phyloP scores from a whole-genome alignment of 2,888 invertebrate genomes.

The Epirrhoe alternata region DNA sequence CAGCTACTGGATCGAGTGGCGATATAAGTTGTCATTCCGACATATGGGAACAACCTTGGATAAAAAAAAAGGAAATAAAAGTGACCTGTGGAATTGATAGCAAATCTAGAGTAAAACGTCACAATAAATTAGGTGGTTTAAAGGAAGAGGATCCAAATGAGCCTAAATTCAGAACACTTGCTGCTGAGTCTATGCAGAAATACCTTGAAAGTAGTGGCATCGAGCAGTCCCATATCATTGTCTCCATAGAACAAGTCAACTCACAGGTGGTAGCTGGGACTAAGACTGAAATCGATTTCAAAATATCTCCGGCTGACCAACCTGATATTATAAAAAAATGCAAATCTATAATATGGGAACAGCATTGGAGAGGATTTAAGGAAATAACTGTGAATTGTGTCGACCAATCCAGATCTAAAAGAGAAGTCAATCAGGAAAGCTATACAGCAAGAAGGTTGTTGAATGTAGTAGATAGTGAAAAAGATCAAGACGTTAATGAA shows the following conservation, averaged over 20 bases:
- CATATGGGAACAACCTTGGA: constrained; percentile 48
- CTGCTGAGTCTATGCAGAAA: constrained; percentile 50
- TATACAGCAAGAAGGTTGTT: constrained; percentile 12
- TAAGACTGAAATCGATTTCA: constrained; percentile 45
- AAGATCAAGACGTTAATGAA: constrained; percentile 2
- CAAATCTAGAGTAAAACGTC: neutral
- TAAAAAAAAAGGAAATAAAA: constrained; percentile 39
- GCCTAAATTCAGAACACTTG: constrained; percentile 43
- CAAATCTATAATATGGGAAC: constrained; percentile 52
- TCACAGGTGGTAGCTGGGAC: constrained; percentile 49
- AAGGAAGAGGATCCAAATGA: constrained; percentile 44
- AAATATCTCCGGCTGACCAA: constrained; percentile 18
- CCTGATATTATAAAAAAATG: constrained; percentile 44
- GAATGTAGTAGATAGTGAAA: constrained; percentile 4
- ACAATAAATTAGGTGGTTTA: constrained; percentile 32
- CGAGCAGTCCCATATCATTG: constrained; percentile 27
- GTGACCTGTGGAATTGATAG: constrained; percentile 38
- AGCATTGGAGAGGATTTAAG: constrained; percentile 48
- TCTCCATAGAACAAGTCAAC: constrained; percentile 31
- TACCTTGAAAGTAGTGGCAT: constrained; percentile 41
- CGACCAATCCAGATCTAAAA: constrained; percentile 24
- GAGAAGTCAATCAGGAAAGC: constrained; percentile 20
- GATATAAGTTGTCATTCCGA: constrained; percentile 45
- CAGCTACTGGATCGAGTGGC: constrained; percentile 13
- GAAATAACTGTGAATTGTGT: constrained; percentile 49